Percentiles rank a stretch among this genome's conserved stretches.
These are phyloP conservation scores for Parnassius apollo DNA, from an alignment of 2,888 invertebrate species.

Conservation along the genomic window DNA sequence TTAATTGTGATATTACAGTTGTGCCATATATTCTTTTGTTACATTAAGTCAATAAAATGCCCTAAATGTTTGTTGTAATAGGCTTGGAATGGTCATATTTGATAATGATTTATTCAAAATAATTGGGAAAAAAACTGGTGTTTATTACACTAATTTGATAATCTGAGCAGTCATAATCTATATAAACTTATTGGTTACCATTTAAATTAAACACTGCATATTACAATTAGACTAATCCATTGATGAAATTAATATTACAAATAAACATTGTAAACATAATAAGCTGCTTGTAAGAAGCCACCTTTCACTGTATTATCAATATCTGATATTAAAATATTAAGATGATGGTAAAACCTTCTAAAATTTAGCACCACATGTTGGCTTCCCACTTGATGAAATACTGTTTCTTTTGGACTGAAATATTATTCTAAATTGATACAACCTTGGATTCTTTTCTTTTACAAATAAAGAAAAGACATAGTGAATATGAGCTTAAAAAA, in stretches of 20 bases:
- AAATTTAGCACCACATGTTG: slow-evolving; percentile 79
- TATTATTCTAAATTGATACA: slow-evolving; percentile 18
- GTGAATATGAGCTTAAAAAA: slow-evolving; percentile 29
- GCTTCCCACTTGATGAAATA: slow-evolving; percentile 68
- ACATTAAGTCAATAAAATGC: slow-evolving; percentile 6
- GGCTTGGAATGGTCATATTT: slow-evolving; percentile 20
- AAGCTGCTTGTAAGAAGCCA: slow-evolving; percentile 54
- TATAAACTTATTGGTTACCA: slow-evolving; percentile 27
- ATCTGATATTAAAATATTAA: slow-evolving; percentile 68
- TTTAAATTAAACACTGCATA: slow-evolving; percentile 31
- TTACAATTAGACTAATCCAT: slow-evolving; percentile 50
- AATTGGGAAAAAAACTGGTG: neutral
- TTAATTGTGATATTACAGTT: slow-evolving; percentile 18
- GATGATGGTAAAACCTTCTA: slow-evolving; percentile 73
- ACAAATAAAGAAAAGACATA: slow-evolving; percentile 25
- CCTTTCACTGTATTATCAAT: slow-evolving; percentile 51
- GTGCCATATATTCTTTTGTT: slow-evolving; percentile 13
- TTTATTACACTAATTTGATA: slow-evolving; percentile 19
- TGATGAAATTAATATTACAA: slow-evolving; percentile 29
- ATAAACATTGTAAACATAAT: neutral
- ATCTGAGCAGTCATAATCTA: slow-evolving; percentile 51
- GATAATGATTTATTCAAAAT: neutral
- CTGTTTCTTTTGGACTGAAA: slow-evolving; percentile 40
- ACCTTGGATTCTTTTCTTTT: slow-evolving; percentile 16
- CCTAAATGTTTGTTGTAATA: slow-evolving; percentile 36